phyloP scores from a whole-genome alignment of 2,113 vertebrate genomes.

The Chaetodon trifascialis region DNA sequence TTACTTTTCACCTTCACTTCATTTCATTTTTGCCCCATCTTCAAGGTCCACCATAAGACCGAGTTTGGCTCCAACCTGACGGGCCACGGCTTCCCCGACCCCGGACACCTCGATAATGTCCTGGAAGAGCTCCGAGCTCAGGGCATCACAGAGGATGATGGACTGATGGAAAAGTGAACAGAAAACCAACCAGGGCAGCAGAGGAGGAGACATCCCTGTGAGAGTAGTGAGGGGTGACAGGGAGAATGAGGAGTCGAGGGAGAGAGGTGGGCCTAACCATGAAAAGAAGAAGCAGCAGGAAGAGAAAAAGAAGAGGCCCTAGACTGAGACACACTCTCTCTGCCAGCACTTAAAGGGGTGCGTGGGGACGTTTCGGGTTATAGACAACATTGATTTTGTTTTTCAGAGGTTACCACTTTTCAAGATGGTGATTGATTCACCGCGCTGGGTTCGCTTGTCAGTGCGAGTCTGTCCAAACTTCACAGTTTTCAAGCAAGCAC shows the following conservation, averaged over 20 bases:
- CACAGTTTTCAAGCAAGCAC: constrained; percentile 4
- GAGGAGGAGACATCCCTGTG: background rate
- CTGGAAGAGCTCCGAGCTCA: constrained; percentile 93
- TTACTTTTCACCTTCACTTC: background rate
- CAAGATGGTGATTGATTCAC: constrained; percentile 15
- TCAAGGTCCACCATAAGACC: constrained; percentile 93
- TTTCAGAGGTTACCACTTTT: constrained; percentile 36
- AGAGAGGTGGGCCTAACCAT: background rate
- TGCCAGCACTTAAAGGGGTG: constrained; percentile 58
- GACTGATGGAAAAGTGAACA: constrained; percentile 72
- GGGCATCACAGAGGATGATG: constrained; percentile 91
- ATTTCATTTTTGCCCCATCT: too few species aligned
- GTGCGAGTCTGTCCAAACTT: background rate
- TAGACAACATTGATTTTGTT: constrained; percentile 26
- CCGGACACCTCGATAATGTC: constrained; percentile 85
- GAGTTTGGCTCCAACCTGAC: constrained; percentile 97
- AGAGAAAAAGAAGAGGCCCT: constrained; percentile 22
- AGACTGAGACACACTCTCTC: constrained; percentile 33
- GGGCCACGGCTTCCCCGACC: constrained; percentile 93
- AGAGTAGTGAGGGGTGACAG: background rate
- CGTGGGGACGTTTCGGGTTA: constrained; percentile 13
- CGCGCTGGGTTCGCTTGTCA: background rate
- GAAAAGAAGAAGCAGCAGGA: constrained; percentile 5
- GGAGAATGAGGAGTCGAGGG: background rate
- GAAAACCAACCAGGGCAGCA: background rate